A percentile compares a stretch with the other conserved stretches of the same genome.
These are phyloP conservation scores for Aethes cnicana DNA, from an alignment of 2,888 invertebrate species.

Conservation along the genomic window DNA sequence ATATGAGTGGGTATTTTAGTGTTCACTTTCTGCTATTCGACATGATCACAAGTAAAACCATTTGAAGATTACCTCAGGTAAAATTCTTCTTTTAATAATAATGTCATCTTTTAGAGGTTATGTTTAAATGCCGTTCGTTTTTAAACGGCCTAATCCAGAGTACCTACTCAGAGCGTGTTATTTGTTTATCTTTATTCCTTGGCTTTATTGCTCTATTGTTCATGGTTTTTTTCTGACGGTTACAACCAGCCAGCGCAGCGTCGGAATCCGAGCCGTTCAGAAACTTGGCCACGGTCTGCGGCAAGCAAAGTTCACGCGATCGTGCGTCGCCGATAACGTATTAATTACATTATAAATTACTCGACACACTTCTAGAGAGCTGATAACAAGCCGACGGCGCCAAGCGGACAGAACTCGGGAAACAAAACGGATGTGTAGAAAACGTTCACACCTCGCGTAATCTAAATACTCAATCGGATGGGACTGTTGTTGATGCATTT, in stretches of 20 bases:
- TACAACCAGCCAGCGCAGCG: slow-evolving; percentile 24
- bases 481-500: slow-evolving; percentile 48
- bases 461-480: slow-evolving; percentile 36
- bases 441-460: slow-evolving; percentile 29
- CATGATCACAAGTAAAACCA: too few species aligned
- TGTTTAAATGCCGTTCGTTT: slow-evolving; percentile 7
- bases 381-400: slow-evolving; percentile 68
- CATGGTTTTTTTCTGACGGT: slow-evolving; percentile 23
- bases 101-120: too few species aligned
- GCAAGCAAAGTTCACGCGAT: slow-evolving; percentile 62
- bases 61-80: too few species aligned
- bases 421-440: slow-evolving; percentile 53
- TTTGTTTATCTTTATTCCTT: slow-evolving; percentile 19
- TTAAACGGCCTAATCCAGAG: not conserved
- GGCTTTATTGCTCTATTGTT: slow-evolving; percentile 26
- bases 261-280: slow-evolving; percentile 28
- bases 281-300: slow-evolving; percentile 23
- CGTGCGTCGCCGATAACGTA: slow-evolving; percentile 65
- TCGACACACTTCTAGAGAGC: slow-evolving; percentile 68
- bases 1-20: too few species aligned
- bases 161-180: slow-evolving; percentile 12
- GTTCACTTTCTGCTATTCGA: too few species aligned
- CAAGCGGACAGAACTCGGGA: slow-evolving; percentile 55
- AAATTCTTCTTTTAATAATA: too few species aligned
- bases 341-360: slow-evolving; percentile 79